A percentile compares a stretch with the other conserved stretches of the same genome.
These are phyloP conservation scores for Poecilia latipinna DNA, from an alignment of 2,113 vertebrate species.

Conservation along the genomic window DNA sequence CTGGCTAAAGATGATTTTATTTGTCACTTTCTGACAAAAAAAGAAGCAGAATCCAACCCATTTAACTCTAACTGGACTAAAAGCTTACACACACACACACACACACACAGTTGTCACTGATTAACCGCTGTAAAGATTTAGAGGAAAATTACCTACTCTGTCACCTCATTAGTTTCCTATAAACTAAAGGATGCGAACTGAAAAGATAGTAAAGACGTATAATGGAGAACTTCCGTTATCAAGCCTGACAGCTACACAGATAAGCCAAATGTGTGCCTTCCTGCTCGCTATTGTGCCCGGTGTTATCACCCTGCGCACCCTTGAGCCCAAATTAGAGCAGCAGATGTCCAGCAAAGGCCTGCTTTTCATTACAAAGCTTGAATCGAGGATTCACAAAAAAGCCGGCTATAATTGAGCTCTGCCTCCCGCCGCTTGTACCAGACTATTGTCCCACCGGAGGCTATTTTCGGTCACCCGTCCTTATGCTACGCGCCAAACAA, in stretches of 20 bases:
- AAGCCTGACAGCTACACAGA: constrained; percentile 36
- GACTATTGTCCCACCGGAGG: constrained; percentile 43
- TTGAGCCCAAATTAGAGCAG: constrained; percentile 37
- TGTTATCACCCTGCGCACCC: constrained; percentile 55
- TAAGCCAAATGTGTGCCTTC: constrained; percentile 27
- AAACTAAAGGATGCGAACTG: constrained; percentile 17
- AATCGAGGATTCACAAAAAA: constrained; percentile 39
- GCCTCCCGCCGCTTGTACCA: constrained; percentile 25
- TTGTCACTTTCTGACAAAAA: neutral
- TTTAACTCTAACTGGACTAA: constrained; percentile 20
- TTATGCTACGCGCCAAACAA: constrained; percentile 42
- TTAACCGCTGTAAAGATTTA: constrained; percentile 37
- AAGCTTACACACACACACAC: constrained; percentile 7
- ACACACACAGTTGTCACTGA: constrained; percentile 19
- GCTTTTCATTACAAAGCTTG: constrained; percentile 48
- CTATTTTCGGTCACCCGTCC: constrained; percentile 42
- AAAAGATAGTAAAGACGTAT: constrained; percentile 32
- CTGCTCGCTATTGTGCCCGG: constrained; percentile 37
- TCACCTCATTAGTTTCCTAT: constrained; percentile 25
- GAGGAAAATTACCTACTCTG: constrained; percentile 24
- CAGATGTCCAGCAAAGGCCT: constrained; percentile 39
- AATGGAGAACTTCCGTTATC: constrained; percentile 39
- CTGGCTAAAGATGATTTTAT: neutral
- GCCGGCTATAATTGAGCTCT: constrained; percentile 46
- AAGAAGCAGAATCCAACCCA: neutral